phyloP scores from a whole-genome alignment of 2,888 invertebrate genomes.

The Gastracanthus pulcherrimus region DNA sequence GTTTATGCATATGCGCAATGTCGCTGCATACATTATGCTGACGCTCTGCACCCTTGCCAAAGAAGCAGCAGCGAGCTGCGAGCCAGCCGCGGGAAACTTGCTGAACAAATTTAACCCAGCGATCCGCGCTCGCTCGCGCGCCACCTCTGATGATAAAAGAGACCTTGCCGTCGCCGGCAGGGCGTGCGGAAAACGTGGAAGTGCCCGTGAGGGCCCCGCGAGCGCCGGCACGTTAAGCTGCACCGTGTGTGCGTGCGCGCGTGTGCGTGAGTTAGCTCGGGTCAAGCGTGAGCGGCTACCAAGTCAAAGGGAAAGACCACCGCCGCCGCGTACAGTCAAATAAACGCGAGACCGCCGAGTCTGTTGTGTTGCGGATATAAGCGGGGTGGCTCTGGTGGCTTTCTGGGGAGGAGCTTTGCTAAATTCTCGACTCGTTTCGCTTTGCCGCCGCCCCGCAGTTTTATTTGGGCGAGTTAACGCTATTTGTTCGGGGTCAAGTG shows the following conservation, averaged over 20 bases:
- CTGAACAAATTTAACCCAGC: slow-evolving; percentile 53
- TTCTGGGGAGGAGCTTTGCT: neutral
- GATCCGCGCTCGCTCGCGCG: slow-evolving; percentile 10
- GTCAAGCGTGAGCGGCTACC: slow-evolving; percentile 36
- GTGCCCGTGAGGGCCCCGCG: slow-evolving; percentile 28
- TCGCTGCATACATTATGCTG: slow-evolving; percentile 49
- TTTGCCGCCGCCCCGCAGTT: neutral
- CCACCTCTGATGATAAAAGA: slow-evolving; percentile 43
- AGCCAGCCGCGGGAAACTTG: slow-evolving; percentile 51
- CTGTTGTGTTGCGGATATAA: too few relatives aligned
- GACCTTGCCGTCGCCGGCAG: slow-evolving; percentile 10
- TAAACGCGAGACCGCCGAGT: neutral
- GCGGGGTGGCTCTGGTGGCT: too few relatives aligned
- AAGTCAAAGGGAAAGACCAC: slow-evolving; percentile 35
- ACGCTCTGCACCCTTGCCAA: neutral
- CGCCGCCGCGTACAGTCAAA: neutral
- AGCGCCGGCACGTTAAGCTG: too few relatives aligned
- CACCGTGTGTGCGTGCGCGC: neutral
- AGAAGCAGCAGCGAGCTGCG: neutral
- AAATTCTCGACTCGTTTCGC: neutral
- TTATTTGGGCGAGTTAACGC: neutral
- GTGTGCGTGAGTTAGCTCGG: neutral
- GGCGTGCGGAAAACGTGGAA: slow-evolving; percentile 1
- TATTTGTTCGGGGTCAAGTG: neutral
- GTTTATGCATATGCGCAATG: slow-evolving; percentile 57